Base-by-base conservation (phyloP, 2,797 vertebrate genomes). In the Sandelia bainsii region DNA sequence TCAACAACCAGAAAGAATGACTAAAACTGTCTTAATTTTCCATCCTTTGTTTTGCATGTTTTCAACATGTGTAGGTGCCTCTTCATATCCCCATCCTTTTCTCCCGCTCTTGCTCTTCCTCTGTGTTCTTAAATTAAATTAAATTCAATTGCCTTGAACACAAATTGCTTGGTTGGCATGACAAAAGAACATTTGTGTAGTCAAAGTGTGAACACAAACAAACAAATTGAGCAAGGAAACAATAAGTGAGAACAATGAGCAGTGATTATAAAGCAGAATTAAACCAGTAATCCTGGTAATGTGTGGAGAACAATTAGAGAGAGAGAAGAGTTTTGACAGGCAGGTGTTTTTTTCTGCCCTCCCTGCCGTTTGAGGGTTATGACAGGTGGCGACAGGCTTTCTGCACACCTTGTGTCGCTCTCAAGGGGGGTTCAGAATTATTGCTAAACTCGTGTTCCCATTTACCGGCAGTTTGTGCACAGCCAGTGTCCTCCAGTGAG, bases 191-290 rank as follows among this genome's bases (percentile, higher is more conserved):
- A 80, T 88, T 89, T 72, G 84, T 81, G 78, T 82, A 72, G 69
- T 69, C 78, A 79, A 86, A 89, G 85, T 81, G 84, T 83, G 88
- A 90, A 87, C 72, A 80, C 84, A 93, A 91, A 92, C 87, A 92
- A 90, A 93, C 86, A 93, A 93, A 92, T 79, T 87, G 91, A 93
- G 89, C 85, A 77, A 83, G 88, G 85, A 90, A 91, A 93, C 86
- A 92, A 91, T 84, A 79, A 87, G 77, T 29, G 72, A 75, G 84
- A 91, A 92, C 85, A 93, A 93, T 90, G 85, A 82, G 72, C 37
- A 8, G 72, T 83, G 86, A 93, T 92, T 91, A 91, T 83, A 75
- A 86, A 86, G 89, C 87, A 66, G 85, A 92, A 92, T 92, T 83
- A 89, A 87, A 88, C 77, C 75, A 32, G 82, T 90, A 90, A 91